Evolutionary conservation across 2,113 vertebrate genomes (phyloP).

Genomic region (Grammomys surdaster): DNA sequence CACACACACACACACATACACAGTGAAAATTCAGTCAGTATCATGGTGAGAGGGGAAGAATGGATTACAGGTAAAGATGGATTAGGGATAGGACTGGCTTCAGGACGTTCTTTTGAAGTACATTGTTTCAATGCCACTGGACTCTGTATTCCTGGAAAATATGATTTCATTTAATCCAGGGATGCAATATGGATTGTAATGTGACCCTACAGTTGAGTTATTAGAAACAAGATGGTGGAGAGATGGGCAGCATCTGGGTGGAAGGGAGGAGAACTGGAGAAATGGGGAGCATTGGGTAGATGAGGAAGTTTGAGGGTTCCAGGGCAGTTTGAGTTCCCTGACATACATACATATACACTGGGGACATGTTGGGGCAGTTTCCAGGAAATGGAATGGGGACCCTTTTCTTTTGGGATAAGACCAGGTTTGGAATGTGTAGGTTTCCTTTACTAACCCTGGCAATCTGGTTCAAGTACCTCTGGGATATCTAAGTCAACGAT

Average conservation of each 20-base stretch:
- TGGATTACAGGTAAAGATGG: neutral
- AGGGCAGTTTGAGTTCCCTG: neutral
- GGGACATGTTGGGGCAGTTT: neutral
- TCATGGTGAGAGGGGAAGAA: too few species aligned
- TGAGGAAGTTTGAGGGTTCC: neutral
- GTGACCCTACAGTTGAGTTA: neutral
- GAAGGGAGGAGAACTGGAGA: neutral
- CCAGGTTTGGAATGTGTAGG: neutral
- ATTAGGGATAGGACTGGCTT: neutral
- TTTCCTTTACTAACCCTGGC: neutral
- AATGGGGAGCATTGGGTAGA: fast-evolving
- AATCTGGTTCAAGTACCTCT: neutral
- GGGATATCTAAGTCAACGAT: neutral
- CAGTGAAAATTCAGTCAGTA: neutral
- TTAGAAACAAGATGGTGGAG: neutral
- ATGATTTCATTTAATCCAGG: neutral
- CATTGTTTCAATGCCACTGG: neutral
- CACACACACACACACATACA: too few species aligned
- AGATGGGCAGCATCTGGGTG: fast-evolving
- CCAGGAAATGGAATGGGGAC: neutral
- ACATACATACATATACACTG: neutral
- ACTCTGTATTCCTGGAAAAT: neutral
- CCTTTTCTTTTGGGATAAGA: neutral
- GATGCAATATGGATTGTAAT: neutral
- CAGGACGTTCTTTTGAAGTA: neutral